Evolutionary conservation across 2,113 vertebrate species (phyloP).

Genomic region (Ciconia maguari): DNA sequence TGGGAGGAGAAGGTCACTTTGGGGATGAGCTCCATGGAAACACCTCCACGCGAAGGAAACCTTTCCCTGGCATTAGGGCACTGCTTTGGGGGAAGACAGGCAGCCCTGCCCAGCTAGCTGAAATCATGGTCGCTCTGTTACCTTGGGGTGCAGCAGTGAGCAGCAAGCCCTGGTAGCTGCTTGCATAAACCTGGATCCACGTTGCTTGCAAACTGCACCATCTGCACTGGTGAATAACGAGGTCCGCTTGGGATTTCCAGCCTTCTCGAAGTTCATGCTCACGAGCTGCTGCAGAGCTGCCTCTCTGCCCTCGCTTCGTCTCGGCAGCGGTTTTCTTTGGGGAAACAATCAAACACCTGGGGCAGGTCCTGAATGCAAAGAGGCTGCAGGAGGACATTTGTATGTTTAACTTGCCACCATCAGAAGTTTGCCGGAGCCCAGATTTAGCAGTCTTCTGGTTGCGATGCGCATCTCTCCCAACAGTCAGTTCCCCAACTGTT

Average conservation of each 20-base stretch:
- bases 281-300: neutral
- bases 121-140: neutral
- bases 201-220: neutral
- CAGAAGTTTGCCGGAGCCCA: constrained; percentile 35
- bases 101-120: neutral
- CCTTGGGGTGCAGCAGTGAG: rapidly evolving
- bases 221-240: neutral
- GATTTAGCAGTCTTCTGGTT: constrained; percentile 52
- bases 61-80: neutral
- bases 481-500: constrained; percentile 65
- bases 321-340: neutral
- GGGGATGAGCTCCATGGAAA: neutral
- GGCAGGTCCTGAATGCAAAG: neutral
- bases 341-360: neutral
- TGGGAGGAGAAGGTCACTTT: neutral
- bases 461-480: constrained; percentile 44
- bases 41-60: rapidly evolving
- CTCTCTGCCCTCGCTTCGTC: neutral
- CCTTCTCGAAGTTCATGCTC: neutral
- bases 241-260: neutral
- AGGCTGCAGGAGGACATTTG: constrained; percentile 54
- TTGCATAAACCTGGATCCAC: neutral
- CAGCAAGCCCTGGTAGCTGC: neutral
- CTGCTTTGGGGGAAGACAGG: neutral
- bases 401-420: constrained; percentile 27